Conservation (phyloP, 1,140 invertebrate species). For the Sinella curviseta region DNA sequence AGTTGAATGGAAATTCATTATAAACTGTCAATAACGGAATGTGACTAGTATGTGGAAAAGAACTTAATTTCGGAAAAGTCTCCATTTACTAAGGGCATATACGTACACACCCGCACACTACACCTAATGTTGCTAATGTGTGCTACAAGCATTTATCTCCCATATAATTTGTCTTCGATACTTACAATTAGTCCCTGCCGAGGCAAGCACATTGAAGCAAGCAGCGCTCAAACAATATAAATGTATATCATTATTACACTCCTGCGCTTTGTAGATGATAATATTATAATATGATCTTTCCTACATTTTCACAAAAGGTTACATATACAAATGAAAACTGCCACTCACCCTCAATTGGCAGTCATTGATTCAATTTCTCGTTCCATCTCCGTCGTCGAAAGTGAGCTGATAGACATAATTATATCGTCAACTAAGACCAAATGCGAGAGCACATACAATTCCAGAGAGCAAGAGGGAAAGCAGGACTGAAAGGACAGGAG, state of each 20-base stretch:
- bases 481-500: too few species aligned
- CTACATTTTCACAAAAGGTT: background rate
- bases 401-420: background rate
- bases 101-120: too few species aligned
- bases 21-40: background rate
- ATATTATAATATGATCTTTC: background rate
- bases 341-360: background rate
- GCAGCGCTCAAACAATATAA: background rate
- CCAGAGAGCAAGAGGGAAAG: too few species aligned
- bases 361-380: background rate
- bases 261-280: background rate
- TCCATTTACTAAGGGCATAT: too few species aligned
- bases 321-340: background rate
- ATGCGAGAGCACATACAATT: too few species aligned
- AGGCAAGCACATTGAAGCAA: background rate
- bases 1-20: slow-evolving; percentile 8
- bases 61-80: background rate
- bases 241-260: background rate
- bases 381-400: background rate
- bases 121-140: too few species aligned
- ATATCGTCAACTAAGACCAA: too few species aligned
- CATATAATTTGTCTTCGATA: too few species aligned
- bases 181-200: too few species aligned
- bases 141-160: too few species aligned
- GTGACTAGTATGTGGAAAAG: background rate